phyloP scores from a whole-genome alignment of 1,140 invertebrate genomes.

The Hestina assimilis region DNA sequence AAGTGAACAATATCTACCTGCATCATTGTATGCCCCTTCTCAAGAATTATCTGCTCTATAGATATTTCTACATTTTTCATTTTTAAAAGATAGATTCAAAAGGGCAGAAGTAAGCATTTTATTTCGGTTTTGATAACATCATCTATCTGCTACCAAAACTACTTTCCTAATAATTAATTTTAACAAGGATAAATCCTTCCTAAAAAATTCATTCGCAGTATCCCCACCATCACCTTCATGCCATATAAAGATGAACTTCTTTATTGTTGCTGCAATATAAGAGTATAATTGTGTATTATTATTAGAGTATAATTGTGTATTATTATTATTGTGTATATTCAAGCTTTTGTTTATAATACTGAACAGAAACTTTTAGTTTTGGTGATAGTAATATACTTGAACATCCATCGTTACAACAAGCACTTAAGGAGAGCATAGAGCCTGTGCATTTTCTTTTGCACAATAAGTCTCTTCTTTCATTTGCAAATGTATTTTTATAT shows the following conservation, averaged over 20 bases:
- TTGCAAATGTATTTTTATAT: constrained; percentile 4
- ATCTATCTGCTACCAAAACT: constrained; percentile 9
- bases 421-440: constrained; percentile 3
- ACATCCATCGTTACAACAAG: constrained; percentile 12
- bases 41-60: constrained; percentile 12
- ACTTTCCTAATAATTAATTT: no score
- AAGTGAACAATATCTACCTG: constrained; percentile 16
- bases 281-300: constrained; percentile 41
- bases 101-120: constrained; percentile 4
- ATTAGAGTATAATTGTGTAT: constrained; percentile 41
- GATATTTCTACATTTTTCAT: background rate
- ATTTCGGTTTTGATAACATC: constrained; percentile 20
- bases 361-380: constrained; percentile 21
- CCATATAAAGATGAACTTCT: constrained; percentile 43
- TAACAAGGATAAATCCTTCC: no score
- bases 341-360: constrained; percentile 41
- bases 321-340: no score
- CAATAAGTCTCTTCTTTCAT: constrained; percentile 10
- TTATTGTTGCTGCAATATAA: constrained; percentile 34
- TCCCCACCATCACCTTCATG: constrained; percentile 46
- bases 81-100: background rate
- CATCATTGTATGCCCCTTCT: constrained; percentile 31
- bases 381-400: constrained; percentile 16
- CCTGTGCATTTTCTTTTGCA: background rate
- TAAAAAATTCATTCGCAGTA: constrained; percentile 36